Percentiles rank a stretch among this genome's conserved stretches.
These are phyloP conservation scores for Calcarius lapponicus DNA, from an alignment of 2,797 vertebrate species.

Conservation along the genomic window DNA sequence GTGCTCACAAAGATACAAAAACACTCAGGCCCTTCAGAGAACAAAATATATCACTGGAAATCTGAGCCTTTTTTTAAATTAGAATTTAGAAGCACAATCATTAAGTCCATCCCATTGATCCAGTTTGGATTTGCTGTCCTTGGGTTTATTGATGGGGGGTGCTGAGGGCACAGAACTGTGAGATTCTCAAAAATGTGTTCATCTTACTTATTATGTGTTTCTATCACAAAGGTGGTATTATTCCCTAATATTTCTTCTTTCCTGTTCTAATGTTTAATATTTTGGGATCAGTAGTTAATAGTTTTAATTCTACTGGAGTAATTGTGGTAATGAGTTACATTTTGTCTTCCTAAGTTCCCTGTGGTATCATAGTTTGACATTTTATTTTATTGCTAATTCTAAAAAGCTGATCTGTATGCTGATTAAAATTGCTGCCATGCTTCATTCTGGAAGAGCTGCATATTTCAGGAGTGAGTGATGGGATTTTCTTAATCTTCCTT, in stretches of 20 bases:
- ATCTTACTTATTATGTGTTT: background rate
- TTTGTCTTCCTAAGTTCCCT: background rate
- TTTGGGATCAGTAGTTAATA: background rate
- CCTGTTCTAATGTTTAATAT: background rate
- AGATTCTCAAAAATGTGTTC: background rate
- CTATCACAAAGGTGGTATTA: background rate
- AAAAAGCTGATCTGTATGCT: background rate
- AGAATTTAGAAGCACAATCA: background rate
- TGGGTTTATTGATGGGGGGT: background rate
- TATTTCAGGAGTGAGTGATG: background rate
- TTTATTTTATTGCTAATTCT: slow-evolving; percentile 8
- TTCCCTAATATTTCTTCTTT: background rate
- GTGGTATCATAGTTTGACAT: background rate
- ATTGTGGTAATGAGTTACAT: background rate
- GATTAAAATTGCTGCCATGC: background rate
- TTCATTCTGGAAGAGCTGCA: background rate
- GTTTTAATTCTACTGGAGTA: slow-evolving; percentile 6
- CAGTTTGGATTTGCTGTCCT: background rate
- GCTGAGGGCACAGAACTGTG: background rate
- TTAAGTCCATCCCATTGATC: background rate
- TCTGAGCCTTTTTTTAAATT: background rate
- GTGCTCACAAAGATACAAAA: background rate
- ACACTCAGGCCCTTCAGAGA: background rate
- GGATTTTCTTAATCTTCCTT: background rate
- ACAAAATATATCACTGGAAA: background rate